Base-by-base conservation (phyloP, 2,888 invertebrate species). In the Clivina fossor region DNA sequence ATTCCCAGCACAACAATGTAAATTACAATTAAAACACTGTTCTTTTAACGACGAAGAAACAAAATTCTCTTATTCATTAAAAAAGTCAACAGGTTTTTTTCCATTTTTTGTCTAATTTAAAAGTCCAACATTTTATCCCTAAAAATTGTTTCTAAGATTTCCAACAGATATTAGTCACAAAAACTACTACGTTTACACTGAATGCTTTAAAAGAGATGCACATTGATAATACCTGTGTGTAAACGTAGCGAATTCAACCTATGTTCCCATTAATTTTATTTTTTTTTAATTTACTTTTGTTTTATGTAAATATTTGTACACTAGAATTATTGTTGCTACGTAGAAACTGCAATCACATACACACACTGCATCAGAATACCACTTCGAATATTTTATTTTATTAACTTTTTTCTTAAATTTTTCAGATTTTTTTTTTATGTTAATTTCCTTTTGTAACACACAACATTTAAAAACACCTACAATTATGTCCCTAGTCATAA, bases 391-490 rank as follows among this genome's bases (percentile, higher is more conserved):
- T 4, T 33, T 33, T 33, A 24, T 24, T 24, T 24, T 24, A 22
- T 24, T 11, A 24, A 26, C 13, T 22, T 24, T 24, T 13, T 41
- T n/a, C 9, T 24, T 22, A 11, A 7, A 11, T 11, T 22, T 19
- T 19, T 22, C 19, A 18, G 19, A 18, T 38, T 38, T 18, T 18
- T 30, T 9, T 40, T 44, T 44, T 38, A 33, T 47, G 20, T 32
- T 47, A 22, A 22, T 47, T 40, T 47, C 33, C 47, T 47, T n/a
- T n/a, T 24, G 32, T 41, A 32, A 44, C 44, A 53, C 44, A 53
- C 53, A 53, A 53, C 53, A 53, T 53, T 53, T 53, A 53, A 28
- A 53, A 44, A 53, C 53, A 41, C 26, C 44, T 53, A 53, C 44
- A 40, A 8, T 19, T 13, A 44, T 43, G 15, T 47, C 46, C 33